Conservation (phyloP, 2,888 invertebrate genomes). For the Trisateles emortualis region DNA sequence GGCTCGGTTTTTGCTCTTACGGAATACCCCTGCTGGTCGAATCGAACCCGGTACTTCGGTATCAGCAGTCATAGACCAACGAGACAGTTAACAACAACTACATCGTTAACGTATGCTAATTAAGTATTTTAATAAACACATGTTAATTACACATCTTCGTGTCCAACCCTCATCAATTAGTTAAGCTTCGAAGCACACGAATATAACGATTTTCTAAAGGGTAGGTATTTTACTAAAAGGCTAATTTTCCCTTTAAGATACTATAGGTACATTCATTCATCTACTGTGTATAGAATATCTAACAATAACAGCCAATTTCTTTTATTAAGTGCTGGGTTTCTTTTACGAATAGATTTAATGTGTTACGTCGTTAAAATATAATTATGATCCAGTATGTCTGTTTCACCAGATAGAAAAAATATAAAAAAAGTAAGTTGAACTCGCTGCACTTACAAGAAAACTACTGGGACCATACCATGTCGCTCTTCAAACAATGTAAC, state of each 20-base stretch:
- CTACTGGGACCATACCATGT: no score
- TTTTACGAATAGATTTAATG: background rate
- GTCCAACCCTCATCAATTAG: constrained; percentile 56
- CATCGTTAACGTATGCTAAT: constrained; percentile 16
- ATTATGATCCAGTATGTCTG: background rate
- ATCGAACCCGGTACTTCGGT: no score
- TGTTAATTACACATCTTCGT: constrained; percentile 45
- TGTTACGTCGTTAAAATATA: background rate
- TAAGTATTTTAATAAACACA: constrained; percentile 28
- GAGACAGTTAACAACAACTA: no score
- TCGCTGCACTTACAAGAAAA: no score
- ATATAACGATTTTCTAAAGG: constrained; percentile 42
- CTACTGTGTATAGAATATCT: constrained; percentile 1
- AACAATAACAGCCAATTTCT: constrained; percentile 10
- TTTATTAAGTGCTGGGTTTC: constrained; percentile 10
- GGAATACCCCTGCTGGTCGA: no score
- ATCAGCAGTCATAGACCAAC: no score
- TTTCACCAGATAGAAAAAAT: background rate
- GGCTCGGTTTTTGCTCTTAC: no score
- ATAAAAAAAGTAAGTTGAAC: no score
- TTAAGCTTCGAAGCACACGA: constrained; percentile 42
- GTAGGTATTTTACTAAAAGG: constrained; percentile 29
- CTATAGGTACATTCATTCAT: constrained; percentile 10
- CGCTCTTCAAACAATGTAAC: no score
- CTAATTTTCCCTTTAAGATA: constrained; percentile 25